Conservation (phyloP, 2,888 invertebrate species). For the Drosophila mimetica region DNA sequence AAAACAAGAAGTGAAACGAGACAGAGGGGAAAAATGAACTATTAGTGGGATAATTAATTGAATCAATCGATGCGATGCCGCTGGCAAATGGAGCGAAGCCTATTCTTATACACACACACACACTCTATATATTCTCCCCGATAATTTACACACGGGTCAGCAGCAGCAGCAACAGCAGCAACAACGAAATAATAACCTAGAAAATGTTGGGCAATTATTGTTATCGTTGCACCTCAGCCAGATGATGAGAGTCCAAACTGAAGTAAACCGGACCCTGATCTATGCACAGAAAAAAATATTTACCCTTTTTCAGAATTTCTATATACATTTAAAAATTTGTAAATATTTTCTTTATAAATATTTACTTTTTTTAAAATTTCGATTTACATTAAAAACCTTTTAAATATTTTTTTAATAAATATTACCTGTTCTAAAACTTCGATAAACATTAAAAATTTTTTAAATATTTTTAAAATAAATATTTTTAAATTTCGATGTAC, state of each 20-base stretch:
- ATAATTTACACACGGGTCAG: slow-evolving; percentile 35
- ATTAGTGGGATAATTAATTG: slow-evolving; percentile 73
- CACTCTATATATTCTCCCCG: slow-evolving; percentile 1
- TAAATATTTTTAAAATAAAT: too few species aligned
- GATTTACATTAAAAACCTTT: too few species aligned
- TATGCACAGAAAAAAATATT: background rate
- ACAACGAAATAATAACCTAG: slow-evolving; percentile 30
- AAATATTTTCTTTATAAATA: too few species aligned
- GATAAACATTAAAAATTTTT: too few species aligned
- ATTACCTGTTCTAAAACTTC: too few species aligned
- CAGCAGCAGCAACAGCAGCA: slow-evolving; percentile 6
- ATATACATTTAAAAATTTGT: too few species aligned
- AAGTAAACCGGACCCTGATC: slow-evolving; percentile 7
- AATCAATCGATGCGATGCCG: slow-evolving; percentile 65
- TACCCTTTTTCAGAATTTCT: too few species aligned
- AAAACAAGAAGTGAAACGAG: background rate
- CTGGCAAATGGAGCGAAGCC: slow-evolving; percentile 49
- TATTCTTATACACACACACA: background rate
- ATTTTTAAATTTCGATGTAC: background rate
- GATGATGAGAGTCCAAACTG: slow-evolving; percentile 23
- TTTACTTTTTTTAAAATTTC: too few species aligned
- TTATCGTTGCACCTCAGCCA: slow-evolving; percentile 35
- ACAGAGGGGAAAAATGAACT: slow-evolving; percentile 49
- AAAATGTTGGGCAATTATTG: slow-evolving; percentile 44
- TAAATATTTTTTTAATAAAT: too few species aligned